phyloP scores from a whole-genome alignment of 2,888 invertebrate species.

The Synanthedon andrenaeformis region DNA sequence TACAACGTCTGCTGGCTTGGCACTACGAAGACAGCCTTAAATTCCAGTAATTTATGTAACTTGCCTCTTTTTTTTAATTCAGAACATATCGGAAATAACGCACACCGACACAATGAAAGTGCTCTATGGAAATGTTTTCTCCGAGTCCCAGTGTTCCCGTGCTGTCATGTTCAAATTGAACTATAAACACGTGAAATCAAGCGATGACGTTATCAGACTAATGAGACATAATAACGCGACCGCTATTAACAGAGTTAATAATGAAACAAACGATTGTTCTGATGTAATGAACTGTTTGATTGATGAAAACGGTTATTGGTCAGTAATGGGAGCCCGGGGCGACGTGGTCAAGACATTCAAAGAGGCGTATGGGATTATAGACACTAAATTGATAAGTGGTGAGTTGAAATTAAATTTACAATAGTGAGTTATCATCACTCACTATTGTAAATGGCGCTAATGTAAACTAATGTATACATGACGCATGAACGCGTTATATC shows the following conservation, averaged over 20 bases:
- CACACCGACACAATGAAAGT: slow-evolving; percentile 43
- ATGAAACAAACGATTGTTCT: slow-evolving; percentile 22
- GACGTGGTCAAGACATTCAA: slow-evolving; percentile 36
- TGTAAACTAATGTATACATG: too few species aligned
- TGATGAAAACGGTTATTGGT: slow-evolving; percentile 35
- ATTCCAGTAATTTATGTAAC: too few species aligned
- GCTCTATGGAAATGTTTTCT: slow-evolving; percentile 41
- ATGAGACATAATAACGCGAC: slow-evolving; percentile 56
- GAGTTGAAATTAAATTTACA: slow-evolving; percentile 18
- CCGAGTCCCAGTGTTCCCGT: slow-evolving; percentile 43
- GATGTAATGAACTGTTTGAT: slow-evolving; percentile 34
- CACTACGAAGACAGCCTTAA: too few species aligned
- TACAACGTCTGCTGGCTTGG: too few species aligned
- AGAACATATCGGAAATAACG: slow-evolving; percentile 51
- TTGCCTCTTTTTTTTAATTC: slow-evolving; percentile 5
- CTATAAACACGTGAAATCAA: slow-evolving; percentile 46
- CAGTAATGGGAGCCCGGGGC: slow-evolving; percentile 45
- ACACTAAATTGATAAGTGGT: slow-evolving; percentile 66
- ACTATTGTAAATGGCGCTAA: too few species aligned
- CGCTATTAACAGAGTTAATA: slow-evolving; percentile 26
- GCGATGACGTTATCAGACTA: slow-evolving; percentile 41
- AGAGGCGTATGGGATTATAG: slow-evolving; percentile 64
- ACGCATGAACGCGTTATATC: too few species aligned
- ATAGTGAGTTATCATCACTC: too few species aligned
- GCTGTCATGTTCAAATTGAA: slow-evolving; percentile 44